Percentiles rank a stretch among this genome's conserved stretches.
phyloP scores from a whole-genome alignment of 2,888 invertebrate genomes.

The Drosophila rellima region DNA sequence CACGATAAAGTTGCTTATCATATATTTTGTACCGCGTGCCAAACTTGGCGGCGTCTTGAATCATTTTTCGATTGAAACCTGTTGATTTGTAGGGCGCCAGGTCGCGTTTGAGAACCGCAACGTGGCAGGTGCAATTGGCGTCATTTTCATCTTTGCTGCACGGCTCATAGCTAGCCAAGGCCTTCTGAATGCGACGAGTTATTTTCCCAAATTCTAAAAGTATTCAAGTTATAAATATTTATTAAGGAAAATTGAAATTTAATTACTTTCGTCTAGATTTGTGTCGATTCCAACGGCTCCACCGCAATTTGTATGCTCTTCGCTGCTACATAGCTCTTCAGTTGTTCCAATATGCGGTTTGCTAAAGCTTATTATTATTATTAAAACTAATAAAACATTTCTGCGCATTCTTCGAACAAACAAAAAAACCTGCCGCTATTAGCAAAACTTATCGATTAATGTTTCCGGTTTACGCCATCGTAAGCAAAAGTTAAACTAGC shows the following conservation, averaged over 20 bases:
- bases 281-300: not conserved
- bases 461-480: not conserved
- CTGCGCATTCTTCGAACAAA: constrained; percentile 51
- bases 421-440: constrained; percentile 28
- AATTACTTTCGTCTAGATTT: constrained; percentile 42
- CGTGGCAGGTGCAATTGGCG: constrained; percentile 89
- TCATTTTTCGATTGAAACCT: constrained; percentile 90
- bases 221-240: not conserved
- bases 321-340: constrained; percentile 28
- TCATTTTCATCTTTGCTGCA: constrained; percentile 86
- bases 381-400: constrained; percentile 37
- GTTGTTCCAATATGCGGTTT: not conserved
- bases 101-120: constrained; percentile 89
- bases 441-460: constrained; percentile 31
- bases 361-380: constrained; percentile 38
- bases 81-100: constrained; percentile 88
- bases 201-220: constrained; percentile 64
- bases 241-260: not conserved
- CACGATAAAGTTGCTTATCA: constrained; percentile 92
- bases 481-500: not conserved
- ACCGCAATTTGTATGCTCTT: not conserved
- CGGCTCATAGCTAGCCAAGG: constrained; percentile 87
- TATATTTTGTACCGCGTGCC: constrained; percentile 95
- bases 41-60: constrained; percentile 87
- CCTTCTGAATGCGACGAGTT: constrained; percentile 86